Evolutionary conservation across 92 coral and sea anemone genomes (phyloP), one percentile per base, ranked within the genome.

Genomic region (Parazoanthus darwini): DNA sequence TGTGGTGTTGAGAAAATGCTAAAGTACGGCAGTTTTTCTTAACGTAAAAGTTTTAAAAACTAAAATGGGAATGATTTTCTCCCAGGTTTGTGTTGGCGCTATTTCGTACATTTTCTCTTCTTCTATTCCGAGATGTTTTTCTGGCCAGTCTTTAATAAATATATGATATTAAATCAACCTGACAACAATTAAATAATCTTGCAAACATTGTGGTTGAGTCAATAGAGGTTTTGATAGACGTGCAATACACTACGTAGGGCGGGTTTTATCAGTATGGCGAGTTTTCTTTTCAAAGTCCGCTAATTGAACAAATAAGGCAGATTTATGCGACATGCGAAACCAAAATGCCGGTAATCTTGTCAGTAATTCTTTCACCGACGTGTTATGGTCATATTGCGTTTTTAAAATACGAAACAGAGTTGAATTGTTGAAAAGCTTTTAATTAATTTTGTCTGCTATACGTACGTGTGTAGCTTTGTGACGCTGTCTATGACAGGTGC

Each of bases 401-500:
- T 13, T 1, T 8, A 13, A 63, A 63, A 63, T 63, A 63, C 68
- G 25, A 63, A 63, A 63, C 70, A 63, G 25, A 20, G 8, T 63
- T 23, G 66, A 58, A 15, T 13, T 39, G 42, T 29, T 29, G 33
- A 29, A 29, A 29, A 29, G 33, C 33, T 29, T 29, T 50, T 26
- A 18, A 50, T 38, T 48, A 66, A 39, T 79, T 37, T 26, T 50
- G 43, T 75, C 56, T 10, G 8, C 71, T 8, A 8, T 33, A 51
- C 63, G 38, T 15, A 8, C 38, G 3, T 26, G 15, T 74, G 20
- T 35, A 74, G 23, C 48, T 15, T 74, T 35, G 46, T 33, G 72
- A 42, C 73, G 16, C 38, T 8, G 51, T 35, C 9, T 33, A 29
- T 36, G 85, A 35, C 85, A 80, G 85, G 71, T 80, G 85, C 71